Base-by-base conservation (phyloP, 1,140 invertebrate genomes). In the Drosophila punjabiensis region DNA sequence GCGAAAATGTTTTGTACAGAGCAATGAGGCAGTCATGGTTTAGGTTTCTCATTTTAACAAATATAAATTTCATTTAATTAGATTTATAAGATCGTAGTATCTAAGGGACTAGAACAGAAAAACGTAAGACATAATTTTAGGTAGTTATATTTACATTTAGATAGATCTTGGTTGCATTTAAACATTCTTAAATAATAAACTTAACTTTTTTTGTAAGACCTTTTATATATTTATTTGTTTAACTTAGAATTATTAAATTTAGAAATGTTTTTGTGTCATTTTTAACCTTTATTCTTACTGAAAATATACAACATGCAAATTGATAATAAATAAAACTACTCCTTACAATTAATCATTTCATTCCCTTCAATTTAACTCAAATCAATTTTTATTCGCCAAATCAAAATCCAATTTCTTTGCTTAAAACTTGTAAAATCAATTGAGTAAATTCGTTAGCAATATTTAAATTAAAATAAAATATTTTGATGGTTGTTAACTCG, bases 351-450 rank as follows among this genome's bases (percentile, higher is more conserved):
- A 16, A 10, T 56, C 13, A 24, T 16, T 37, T 24, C 9, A 37
- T 56, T 56, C 8, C 18, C 3, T 10, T 37, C 39, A 64, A 64
- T 64, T 18, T 28, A 41, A 55, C 11, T 39, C 13, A 30, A 24
- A 37, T 10, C 16, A 52, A 35, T 35, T 35, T 13, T 18, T 5
- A 35, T 52, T 56, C 0, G 4, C 8, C 14, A 24, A 35, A 10
- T 56, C 9, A 37, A 37, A 56, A 56, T 37, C 53, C 2, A 35
- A 35, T 33, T 32, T 33, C 10, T 8, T 13, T 4, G 13, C 32
- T 55, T 35, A 9, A 20, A 8, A 8, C n/a, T 20, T 14, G 18
- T 3, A 55, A 14, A 55, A 20, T 2, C 9, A 55, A 55, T 55
- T 37, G 18, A 24, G 28, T 10, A 24, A 33, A 32, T 8, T 30